Conservation (phyloP, 30 jellyfish, hydroid and myxozoan genomes). For the Aurelia aurita region DNA sequence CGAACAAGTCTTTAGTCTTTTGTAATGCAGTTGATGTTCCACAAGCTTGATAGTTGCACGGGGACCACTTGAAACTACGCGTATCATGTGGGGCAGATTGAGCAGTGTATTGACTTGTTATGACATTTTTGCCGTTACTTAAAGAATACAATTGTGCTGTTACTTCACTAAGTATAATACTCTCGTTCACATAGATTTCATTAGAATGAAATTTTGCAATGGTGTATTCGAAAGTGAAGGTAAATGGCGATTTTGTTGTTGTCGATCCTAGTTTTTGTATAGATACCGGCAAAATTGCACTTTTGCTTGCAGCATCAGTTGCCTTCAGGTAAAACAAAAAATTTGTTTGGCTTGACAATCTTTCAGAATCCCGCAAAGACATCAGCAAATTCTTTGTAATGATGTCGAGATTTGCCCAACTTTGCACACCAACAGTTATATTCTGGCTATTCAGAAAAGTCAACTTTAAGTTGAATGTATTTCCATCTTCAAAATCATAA, state of each 20-base stretch:
- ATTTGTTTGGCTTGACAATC: not conserved
- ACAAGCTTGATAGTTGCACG: conserved; percentile 35
- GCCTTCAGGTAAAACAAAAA: conserved; percentile 70
- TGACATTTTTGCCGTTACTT: conserved; percentile 20
- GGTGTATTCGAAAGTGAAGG: conserved; percentile 63
- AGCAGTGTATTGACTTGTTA: conserved; percentile 16
- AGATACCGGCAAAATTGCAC: conserved; percentile 53
- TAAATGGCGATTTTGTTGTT: conserved; percentile 66
- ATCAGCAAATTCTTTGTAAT: conserved; percentile 18
- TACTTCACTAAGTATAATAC: conserved; percentile 31
- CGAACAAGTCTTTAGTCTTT: conserved; percentile 33
- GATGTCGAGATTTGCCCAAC: conserved; percentile 69
- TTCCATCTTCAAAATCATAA: conserved; percentile 91
- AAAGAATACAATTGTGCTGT: conserved; percentile 50
- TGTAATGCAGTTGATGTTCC: conserved; percentile 54
- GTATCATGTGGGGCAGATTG: conserved; percentile 48
- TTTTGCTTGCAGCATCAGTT: conserved; percentile 67
- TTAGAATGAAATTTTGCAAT: not conserved
- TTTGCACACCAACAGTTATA: conserved; percentile 39
- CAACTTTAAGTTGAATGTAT: conserved; percentile 64
- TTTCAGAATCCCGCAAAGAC: conserved; percentile 61
- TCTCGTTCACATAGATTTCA: conserved; percentile 50
- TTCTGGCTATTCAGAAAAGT: conserved; percentile 13
- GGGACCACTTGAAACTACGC: conserved; percentile 57
- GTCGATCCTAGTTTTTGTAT: conserved; percentile 20